Evolutionary conservation across 1,140 invertebrate species (phyloP).

Genomic region (Hestina assimilis): DNA sequence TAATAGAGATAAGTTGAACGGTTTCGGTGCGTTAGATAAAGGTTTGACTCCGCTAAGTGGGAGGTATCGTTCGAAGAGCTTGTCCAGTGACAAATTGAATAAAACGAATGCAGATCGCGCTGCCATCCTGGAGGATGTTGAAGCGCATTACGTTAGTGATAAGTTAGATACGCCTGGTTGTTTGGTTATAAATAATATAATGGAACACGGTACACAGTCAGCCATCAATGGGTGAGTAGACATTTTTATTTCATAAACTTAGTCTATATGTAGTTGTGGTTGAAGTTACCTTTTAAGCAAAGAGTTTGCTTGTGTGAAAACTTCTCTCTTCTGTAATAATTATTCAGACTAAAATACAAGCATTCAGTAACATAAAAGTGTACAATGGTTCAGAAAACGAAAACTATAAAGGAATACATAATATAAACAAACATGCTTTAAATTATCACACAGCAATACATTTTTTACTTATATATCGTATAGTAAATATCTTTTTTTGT

Average conservation of each 20-base stretch:
- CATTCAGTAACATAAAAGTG: no score
- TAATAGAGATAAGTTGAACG: constrained; percentile 66
- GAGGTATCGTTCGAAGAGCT: constrained; percentile 67
- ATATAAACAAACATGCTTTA: no score
- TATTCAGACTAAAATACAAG: no score
- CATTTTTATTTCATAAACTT: background rate
- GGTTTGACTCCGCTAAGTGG: constrained; percentile 53
- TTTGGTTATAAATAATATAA: constrained; percentile 58
- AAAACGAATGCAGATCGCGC: constrained; percentile 63
- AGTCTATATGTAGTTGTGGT: no score
- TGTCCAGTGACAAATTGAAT: constrained; percentile 73
- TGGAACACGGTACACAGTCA: constrained; percentile 46
- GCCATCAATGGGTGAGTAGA: constrained; percentile 44
- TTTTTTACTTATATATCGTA: no score
- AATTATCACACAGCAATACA: no score
- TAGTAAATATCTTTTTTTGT: no score
- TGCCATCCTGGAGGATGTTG: constrained; percentile 69
- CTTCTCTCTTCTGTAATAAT: no score
- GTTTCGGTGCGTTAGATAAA: constrained; percentile 60
- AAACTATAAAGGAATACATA: no score
- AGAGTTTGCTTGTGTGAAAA: no score
- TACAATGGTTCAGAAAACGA: no score
- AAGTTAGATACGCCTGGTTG: constrained; percentile 67
- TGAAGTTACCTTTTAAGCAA: no score
- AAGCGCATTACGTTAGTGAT: constrained; percentile 59